Base-by-base conservation (phyloP, 2,888 invertebrate species). In the Nudaria mundana region DNA sequence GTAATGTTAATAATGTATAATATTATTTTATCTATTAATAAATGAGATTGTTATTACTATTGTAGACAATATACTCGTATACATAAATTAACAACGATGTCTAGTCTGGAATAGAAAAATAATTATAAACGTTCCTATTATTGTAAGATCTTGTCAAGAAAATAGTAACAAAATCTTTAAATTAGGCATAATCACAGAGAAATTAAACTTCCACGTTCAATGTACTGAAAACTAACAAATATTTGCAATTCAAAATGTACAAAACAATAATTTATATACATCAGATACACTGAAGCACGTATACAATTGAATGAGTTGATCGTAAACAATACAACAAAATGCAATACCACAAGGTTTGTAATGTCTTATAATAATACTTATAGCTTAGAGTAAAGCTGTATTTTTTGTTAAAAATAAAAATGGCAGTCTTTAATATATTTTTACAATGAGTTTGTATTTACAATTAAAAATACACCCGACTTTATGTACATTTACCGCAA, bases 401-500 rank as follows among this genome's bases (percentile, higher is more conserved):
- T 78, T 59, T 32, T 66, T 77, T 84, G 71, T 76, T 74, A 74
- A 71, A 80, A 69, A 73, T 59, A 73, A 73, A 79, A 81, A 88
- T 88, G 88, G 88, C 88, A 88, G 88, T 88, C 88, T 88, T 88
- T 74, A 77, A 76, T 5, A 64, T 62, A 63, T 69, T 69, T 83
- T 68, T 79, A 79, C 57, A 77, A 71, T 76, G 61, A 81, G 81
- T 80, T 64, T 32, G 47, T 85, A 85, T 86, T 57, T 85, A 88
- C 87, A 88, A 48, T 66, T 65, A 78, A 77, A 76, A 70, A 74
- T 84, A 82, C 69, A 76, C 81, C 83, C 81, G 81, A 84, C 74
- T 74, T 71, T 85, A 87, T 88, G 61, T 87, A 87, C 86, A 87
- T 67, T 76, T 88, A 87, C 87, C 87, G 84, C 72, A 86, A 85